Base-by-base conservation (phyloP, 2,888 invertebrate genomes). In the Mimachlamys varia region DNA sequence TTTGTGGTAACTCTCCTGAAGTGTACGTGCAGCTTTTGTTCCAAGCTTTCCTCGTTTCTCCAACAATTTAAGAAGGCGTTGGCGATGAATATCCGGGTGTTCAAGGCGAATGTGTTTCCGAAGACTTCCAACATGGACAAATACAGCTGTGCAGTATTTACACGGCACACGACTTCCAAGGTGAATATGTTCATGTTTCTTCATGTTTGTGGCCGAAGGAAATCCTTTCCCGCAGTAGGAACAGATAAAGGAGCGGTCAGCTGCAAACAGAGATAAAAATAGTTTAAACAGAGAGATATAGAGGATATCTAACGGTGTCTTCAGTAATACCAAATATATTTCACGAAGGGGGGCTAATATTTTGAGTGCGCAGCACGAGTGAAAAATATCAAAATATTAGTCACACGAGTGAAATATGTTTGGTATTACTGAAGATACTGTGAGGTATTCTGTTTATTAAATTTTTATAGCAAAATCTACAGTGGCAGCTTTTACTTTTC, bases 171-270 rank as follows among this genome's bases (percentile, higher is more conserved):
- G 93, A 91, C 94, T 94, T 89, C 95, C 95, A 38, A 94, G 93
- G 91, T 95, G 95, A 88, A 95, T 95, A 27, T 94, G 93, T 76
- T 95, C 96, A 93, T 97, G 97, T 87, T 96, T 95, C 91, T 95
- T 96, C 94, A 96, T 95, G 90, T 96, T 96, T 12, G 96, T 95
- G 53, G 94, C 93, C 3, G 96, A 96, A 27, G 95, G 95, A 91
- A 97, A 97, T 19, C 93, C 94, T 93, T 97, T 97, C 22, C 94
- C 94, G 93, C 97, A 97, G 90, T 95, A 94, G 55, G 94, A 93
- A 90, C 96, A 96, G 22, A 92, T 89, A 89, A 91, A 95, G 0
- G 94, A 93, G 50, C 94, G 94, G 33, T 93, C 94, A 89, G 94
- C 95, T 94, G 93, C 37, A 92, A 55, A 90, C 19, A 89, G 88